Conservation (phyloP, 2,888 invertebrate genomes). For the Nudaria mundana region DNA sequence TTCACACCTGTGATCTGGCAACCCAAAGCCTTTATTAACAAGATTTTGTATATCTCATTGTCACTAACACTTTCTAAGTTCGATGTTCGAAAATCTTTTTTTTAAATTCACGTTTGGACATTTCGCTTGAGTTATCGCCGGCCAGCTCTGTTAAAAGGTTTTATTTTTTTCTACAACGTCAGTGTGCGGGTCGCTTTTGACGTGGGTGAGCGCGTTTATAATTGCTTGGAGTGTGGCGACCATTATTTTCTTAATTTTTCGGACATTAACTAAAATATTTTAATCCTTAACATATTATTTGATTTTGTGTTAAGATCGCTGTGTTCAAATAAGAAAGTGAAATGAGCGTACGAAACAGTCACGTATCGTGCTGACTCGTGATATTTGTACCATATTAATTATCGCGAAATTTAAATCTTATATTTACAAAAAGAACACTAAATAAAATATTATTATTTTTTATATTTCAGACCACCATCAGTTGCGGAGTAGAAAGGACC, state of each 20-base stretch:
- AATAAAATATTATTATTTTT: too few relatives aligned
- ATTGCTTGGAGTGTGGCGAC: slow-evolving; percentile 51
- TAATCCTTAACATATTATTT: too few relatives aligned
- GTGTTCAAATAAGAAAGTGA: too few relatives aligned
- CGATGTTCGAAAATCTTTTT: slow-evolving; percentile 60
- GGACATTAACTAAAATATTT: too few relatives aligned
- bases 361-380: too few relatives aligned
- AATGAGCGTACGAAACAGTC: too few relatives aligned
- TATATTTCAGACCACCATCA: too few relatives aligned
- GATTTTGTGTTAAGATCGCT: too few relatives aligned
- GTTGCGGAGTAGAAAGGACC: too few relatives aligned
- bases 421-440: too few relatives aligned
- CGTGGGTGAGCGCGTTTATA: slow-evolving; percentile 80
- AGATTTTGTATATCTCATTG: slow-evolving; percentile 80
- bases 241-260: slow-evolving; percentile 13
- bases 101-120: slow-evolving; percentile 67
- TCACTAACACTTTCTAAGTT: slow-evolving; percentile 80
- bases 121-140: slow-evolving; percentile 80
- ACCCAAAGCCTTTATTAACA: slow-evolving; percentile 74
- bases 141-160: slow-evolving; percentile 78
- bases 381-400: too few relatives aligned
- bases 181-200: slow-evolving; percentile 67
- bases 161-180: slow-evolving; percentile 71
- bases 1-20: slow-evolving; percentile 25
- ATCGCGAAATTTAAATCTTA: too few relatives aligned